phyloP scores from a whole-genome alignment of 2,113 vertebrate species.

The Tautogolabrus adspersus region DNA sequence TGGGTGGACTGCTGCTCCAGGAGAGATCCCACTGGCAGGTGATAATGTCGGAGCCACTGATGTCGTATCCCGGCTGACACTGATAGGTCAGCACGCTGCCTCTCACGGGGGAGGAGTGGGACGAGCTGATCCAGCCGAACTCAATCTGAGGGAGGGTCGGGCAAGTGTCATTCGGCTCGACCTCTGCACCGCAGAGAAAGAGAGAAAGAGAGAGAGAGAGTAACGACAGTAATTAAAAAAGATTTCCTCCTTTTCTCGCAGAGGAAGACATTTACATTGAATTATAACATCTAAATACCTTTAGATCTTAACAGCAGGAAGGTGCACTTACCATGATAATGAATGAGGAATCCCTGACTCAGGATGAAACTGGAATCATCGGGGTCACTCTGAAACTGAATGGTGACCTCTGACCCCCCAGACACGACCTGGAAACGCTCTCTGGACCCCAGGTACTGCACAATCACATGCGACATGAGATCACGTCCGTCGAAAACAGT shows the following conservation, averaged over 20 bases:
- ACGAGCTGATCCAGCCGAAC: slow-evolving; percentile 92
- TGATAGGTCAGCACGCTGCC: slow-evolving; percentile 94
- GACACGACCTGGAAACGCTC: slow-evolving; percentile 90
- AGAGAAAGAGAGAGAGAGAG: slow-evolving; percentile 15
- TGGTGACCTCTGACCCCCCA: slow-evolving; percentile 90
- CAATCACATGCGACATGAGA: slow-evolving; percentile 89
- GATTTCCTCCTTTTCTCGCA: neutral
- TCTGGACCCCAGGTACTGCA: slow-evolving; percentile 89
- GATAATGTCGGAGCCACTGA: slow-evolving; percentile 92
- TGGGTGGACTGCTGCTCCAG: slow-evolving; percentile 92
- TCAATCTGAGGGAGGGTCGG: slow-evolving; percentile 88
- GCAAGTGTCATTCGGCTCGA: slow-evolving; percentile 94
- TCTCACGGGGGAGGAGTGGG: slow-evolving; percentile 89
- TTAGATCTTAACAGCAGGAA: neutral
- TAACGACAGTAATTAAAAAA: neutral
- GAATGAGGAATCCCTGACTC: slow-evolving; percentile 92
- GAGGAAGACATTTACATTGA: too few relatives aligned
- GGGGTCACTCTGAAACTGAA: slow-evolving; percentile 92
- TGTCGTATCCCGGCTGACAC: slow-evolving; percentile 93
- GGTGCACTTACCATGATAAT: slow-evolving; percentile 86
- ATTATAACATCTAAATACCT: too few relatives aligned
- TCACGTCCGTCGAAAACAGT: slow-evolving; percentile 91
- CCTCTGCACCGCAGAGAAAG: slow-evolving; percentile 81
- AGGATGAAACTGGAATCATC: slow-evolving; percentile 89
- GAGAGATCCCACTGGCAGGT: slow-evolving; percentile 95